Evolutionary conservation across 2,113 vertebrate genomes (phyloP).

Genomic region (Sceloporus tristichus): DNA sequence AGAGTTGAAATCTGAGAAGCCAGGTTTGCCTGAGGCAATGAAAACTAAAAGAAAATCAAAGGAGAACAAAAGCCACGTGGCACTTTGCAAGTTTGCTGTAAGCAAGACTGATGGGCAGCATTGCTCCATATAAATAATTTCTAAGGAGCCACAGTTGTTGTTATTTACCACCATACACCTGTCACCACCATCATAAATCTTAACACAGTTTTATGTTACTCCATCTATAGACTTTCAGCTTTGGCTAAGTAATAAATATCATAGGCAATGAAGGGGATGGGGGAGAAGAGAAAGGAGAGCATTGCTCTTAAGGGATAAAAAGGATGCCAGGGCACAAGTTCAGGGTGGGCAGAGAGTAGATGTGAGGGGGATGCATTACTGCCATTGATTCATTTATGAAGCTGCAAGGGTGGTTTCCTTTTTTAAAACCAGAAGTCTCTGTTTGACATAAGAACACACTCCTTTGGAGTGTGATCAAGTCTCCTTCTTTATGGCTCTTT

Average conservation of each 20-base stretch:
- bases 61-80: constrained; percentile 21
- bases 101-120: background rate
- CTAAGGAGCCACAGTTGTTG: background rate
- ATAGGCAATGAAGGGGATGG: background rate
- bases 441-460: too few species aligned
- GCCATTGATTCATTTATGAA: background rate
- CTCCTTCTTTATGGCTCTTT: too few species aligned
- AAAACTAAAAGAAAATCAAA: background rate
- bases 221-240: background rate
- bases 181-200: too few species aligned
- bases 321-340: too few species aligned
- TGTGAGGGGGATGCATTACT: too few species aligned
- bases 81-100: background rate
- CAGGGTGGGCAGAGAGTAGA: background rate
- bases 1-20: background rate
- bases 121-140: background rate
- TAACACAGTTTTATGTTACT: background rate
- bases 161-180: background rate
- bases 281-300: background rate
- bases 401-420: too few species aligned
- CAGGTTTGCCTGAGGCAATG: background rate
- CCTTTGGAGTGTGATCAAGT: too few species aligned
- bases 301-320: background rate
- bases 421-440: too few species aligned
- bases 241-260: background rate